These are phyloP conservation scores for Spodoptera littoralis DNA, from an alignment of 2,888 invertebrate genomes.

Conservation along the genomic window DNA sequence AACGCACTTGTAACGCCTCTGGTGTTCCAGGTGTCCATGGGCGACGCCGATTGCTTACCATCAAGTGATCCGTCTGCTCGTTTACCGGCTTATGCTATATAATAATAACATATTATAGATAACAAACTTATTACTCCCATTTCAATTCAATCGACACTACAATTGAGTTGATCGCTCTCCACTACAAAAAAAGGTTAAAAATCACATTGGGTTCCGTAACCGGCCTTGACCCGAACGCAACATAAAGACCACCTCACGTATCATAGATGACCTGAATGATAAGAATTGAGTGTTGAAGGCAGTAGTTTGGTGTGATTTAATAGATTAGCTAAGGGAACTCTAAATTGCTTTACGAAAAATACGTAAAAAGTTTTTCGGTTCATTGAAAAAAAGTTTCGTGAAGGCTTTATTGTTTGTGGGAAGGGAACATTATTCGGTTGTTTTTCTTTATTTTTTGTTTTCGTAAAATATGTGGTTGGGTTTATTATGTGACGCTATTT, in stretches of 20 bases:
- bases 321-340: conserved; percentile 41
- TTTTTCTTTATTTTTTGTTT: conserved; percentile 19
- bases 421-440: conserved; percentile 7
- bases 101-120: too few relatives aligned
- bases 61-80: too few relatives aligned
- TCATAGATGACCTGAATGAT: conserved; percentile 57
- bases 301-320: conserved; percentile 43
- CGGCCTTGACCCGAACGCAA: conserved; percentile 37
- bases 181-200: conserved; percentile 1
- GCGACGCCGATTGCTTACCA: too few relatives aligned
- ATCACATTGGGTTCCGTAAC: conserved; percentile 9
- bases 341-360: conserved; percentile 24
- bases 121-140: too few relatives aligned
- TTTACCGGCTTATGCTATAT: too few relatives aligned
- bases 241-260: conserved; percentile 42
- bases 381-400: conserved; percentile 42
- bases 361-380: conserved; percentile 32
- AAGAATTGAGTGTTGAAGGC: conserved; percentile 54
- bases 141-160: too few relatives aligned
- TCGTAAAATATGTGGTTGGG: too few relatives aligned
- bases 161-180: too few relatives aligned
- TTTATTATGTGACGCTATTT: too few relatives aligned
- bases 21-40: too few relatives aligned
- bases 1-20: too few relatives aligned
- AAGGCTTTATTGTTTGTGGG: conserved; percentile 18